Evolutionary conservation across 2,888 invertebrate species (phyloP).

Genomic region (Synergus gifuensis): DNA sequence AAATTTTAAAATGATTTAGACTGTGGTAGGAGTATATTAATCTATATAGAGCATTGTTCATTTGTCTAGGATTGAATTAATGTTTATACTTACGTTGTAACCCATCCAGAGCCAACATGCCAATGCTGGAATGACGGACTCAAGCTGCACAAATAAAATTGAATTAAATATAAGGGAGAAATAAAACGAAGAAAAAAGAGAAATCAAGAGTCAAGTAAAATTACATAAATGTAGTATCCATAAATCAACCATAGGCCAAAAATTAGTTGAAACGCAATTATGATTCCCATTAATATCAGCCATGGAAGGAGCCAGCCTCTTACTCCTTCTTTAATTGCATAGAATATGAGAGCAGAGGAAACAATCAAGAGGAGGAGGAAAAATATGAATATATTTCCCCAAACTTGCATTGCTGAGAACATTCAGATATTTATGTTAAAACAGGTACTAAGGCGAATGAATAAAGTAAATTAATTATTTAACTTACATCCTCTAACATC

Average conservation of each 20-base stretch:
- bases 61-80: constrained; percentile 15
- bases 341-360: constrained; percentile 81
- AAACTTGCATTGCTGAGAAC: constrained; percentile 85
- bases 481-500: constrained; percentile 87
- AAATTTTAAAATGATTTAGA: constrained; percentile 5
- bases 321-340: constrained; percentile 84
- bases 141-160: constrained; percentile 81
- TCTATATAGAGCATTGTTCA: background rate
- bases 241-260: constrained; percentile 93
- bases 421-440: constrained; percentile 13
- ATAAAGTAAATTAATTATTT: background rate
- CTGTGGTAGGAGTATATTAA: too few relatives aligned
- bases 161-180: background rate
- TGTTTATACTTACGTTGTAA: constrained; percentile 86
- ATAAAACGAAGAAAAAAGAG: constrained; percentile 1
- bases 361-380: constrained; percentile 81
- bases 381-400: constrained; percentile 83
- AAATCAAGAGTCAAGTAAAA: constrained; percentile 70
- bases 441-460: background rate
- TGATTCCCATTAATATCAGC: constrained; percentile 84
- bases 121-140: constrained; percentile 87
- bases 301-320: constrained; percentile 91
- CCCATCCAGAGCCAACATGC: constrained; percentile 90
- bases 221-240: constrained; percentile 95
- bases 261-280: constrained; percentile 86